Percentiles rank a stretch among this genome's conserved stretches.
These are phyloP conservation scores for Alsophila aescularia DNA, from an alignment of 2,888 invertebrate genomes.

Conservation along the genomic window DNA sequence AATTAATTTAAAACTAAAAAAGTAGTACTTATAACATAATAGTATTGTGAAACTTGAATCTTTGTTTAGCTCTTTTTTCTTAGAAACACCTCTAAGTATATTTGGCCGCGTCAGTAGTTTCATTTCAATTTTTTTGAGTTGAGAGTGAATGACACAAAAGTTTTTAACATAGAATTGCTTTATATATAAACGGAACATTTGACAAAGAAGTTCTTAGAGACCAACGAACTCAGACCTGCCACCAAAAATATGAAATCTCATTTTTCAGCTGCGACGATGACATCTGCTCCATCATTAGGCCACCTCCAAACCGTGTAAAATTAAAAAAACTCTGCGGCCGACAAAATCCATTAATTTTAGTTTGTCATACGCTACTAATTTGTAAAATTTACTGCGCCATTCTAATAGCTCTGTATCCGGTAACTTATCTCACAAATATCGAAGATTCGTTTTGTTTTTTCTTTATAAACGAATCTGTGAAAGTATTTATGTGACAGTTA, in stretches of 20 bases:
- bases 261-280: constrained; percentile 62
- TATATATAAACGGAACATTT: background rate
- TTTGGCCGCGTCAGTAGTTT: no score
- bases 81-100: no score
- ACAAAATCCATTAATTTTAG: constrained; percentile 76
- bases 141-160: background rate
- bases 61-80: no score
- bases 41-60: no score
- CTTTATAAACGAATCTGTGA: constrained; percentile 43
- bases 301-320: constrained; percentile 50
- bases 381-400: constrained; percentile 75
- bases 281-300: constrained; percentile 75
- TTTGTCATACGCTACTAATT: constrained; percentile 81
- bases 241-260: constrained; percentile 54
- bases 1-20: no score
- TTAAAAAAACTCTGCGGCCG: constrained; percentile 66
- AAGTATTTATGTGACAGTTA: constrained; percentile 78
- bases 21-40: no score
- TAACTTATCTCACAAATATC: constrained; percentile 68
- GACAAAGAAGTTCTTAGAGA: constrained; percentile 30
- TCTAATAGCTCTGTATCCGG: constrained; percentile 79
- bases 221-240: constrained; percentile 44
- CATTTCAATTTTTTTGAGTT: no score
- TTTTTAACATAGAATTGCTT: background rate
- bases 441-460: constrained; percentile 57